These are phyloP conservation scores for Actinernus sp. DNA, from an alignment of 92 coral and sea anemone species.

Conservation along the genomic window DNA sequence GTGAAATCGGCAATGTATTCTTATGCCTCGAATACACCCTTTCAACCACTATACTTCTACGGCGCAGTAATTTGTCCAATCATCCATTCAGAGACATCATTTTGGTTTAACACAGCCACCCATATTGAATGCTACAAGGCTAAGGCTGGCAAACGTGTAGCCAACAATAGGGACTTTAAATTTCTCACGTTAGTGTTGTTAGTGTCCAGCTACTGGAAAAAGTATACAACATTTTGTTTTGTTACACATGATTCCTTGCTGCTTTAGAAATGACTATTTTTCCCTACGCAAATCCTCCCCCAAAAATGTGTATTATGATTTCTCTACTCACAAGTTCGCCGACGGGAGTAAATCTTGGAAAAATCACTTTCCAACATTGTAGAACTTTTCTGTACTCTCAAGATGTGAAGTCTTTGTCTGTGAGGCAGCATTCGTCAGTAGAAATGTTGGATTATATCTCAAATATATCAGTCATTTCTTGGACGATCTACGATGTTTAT, in stretches of 20 bases:
- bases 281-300: too few species aligned
- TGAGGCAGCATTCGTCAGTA: constrained; percentile 35
- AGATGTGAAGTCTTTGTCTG: constrained; percentile 13
- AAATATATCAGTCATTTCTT: not conserved
- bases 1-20: not conserved
- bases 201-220: too few species aligned
- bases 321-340: constrained; percentile 52
- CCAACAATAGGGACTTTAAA: too few species aligned
- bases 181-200: too few species aligned
- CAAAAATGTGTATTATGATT: too few species aligned
- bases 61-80: not conserved
- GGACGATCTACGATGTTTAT: not conserved
- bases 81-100: too few species aligned
- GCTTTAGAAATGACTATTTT: too few species aligned
- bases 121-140: too few species aligned
- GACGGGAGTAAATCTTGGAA: constrained; percentile 40
- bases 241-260: too few species aligned
- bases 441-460: not conserved
- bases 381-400: constrained; percentile 21
- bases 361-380: constrained; percentile 65
- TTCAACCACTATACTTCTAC: not conserved
- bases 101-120: too few species aligned
- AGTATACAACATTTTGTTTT: too few species aligned
- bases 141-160: too few species aligned
- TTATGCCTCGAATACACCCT: not conserved